These are phyloP conservation scores for Amphilophus citrinellus DNA, from an alignment of 2,113 vertebrate species.

Conservation along the genomic window DNA sequence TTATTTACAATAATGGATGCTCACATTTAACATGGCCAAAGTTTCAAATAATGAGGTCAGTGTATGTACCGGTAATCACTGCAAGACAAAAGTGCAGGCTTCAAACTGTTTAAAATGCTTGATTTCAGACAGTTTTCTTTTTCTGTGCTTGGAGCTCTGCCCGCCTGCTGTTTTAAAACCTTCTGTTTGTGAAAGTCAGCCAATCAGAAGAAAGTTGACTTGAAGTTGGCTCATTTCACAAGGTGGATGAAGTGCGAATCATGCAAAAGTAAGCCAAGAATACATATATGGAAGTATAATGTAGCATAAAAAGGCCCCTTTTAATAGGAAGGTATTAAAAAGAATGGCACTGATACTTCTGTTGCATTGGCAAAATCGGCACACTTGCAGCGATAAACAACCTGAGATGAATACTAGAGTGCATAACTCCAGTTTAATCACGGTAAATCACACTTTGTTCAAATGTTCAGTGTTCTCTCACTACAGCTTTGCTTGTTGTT, in stretches of 20 bases:
- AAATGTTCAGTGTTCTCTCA: background rate
- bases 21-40: background rate
- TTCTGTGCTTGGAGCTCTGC: background rate
- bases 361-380: background rate
- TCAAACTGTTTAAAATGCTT: background rate
- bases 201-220: background rate
- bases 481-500: background rate
- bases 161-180: background rate
- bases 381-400: background rate
- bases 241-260: background rate
- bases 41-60: background rate
- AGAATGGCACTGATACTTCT: background rate
- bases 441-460: background rate
- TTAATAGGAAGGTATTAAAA: background rate
- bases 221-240: background rate
- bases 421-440: background rate
- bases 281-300: background rate
- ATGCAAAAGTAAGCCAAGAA: background rate
- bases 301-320: background rate
- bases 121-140: background rate
- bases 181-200: background rate
- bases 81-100: background rate
- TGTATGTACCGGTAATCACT: background rate
- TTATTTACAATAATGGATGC: background rate
- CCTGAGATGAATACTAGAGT: background rate